A percentile compares a stretch with the other conserved stretches of the same genome.
Evolutionary conservation across 1,140 invertebrate species (phyloP).

Genomic region (Drosophila santomea): DNA sequence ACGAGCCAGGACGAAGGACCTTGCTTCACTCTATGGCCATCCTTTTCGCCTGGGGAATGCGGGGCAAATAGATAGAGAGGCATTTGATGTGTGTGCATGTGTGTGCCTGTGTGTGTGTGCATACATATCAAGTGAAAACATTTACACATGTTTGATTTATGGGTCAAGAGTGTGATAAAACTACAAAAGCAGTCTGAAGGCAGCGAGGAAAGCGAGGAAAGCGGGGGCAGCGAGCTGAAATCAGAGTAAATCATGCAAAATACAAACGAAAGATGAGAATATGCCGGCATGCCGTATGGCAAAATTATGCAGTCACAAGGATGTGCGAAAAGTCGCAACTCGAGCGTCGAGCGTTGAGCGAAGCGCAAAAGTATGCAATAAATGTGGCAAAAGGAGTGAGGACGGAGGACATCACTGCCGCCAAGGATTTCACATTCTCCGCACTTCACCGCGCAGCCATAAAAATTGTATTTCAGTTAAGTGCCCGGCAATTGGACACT

Average conservation of each 20-base stretch:
- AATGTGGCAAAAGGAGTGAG: constrained; percentile 23
- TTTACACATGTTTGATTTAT: constrained; percentile 83
- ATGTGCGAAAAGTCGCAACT: constrained; percentile 70
- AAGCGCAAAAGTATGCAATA: constrained; percentile 58
- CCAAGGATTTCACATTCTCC: neutral
- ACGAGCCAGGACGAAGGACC: constrained; percentile 48
- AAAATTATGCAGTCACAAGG: constrained; percentile 73
- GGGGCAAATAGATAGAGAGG: constrained; percentile 53
- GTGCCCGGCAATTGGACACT: constrained; percentile 55
- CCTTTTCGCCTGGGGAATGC: constrained; percentile 1
- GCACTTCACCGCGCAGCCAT: constrained; percentile 31
- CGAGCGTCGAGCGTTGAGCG: constrained; percentile 31
- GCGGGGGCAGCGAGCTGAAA: constrained; percentile 32
- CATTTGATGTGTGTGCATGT: constrained; percentile 64
- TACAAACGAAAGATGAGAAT: constrained; percentile 49
- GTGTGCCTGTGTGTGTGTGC: constrained; percentile 72
- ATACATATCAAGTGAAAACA: constrained; percentile 82
- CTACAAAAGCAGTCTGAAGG: constrained; percentile 67
- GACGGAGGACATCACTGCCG: neutral
- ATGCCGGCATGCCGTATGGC: constrained; percentile 41
- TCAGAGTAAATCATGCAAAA: constrained; percentile 79
- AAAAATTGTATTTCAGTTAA: constrained; percentile 70
- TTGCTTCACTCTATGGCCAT: constrained; percentile 23
- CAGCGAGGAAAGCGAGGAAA: neutral
- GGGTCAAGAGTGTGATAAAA: constrained; percentile 83